These are phyloP conservation scores for Boulengeromyrus knoepffleri DNA, from an alignment of 2,113 vertebrate genomes.

Conservation along the genomic window DNA sequence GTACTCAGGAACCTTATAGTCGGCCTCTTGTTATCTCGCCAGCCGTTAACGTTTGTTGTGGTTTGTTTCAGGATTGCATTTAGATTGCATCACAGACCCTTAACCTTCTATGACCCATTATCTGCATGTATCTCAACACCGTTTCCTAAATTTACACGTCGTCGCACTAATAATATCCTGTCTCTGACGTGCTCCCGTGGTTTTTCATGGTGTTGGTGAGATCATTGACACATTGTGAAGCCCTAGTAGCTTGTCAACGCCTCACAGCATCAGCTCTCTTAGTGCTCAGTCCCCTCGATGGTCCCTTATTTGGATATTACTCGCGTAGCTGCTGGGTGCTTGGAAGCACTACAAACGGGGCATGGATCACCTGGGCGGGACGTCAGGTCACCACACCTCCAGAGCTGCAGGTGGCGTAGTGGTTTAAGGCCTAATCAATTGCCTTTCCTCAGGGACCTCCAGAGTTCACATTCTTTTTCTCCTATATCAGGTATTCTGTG, in stretches of 20 bases:
- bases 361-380: neutral
- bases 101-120: neutral
- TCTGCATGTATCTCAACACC: neutral
- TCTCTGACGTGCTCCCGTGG: neutral
- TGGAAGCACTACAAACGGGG: neutral
- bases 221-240: neutral
- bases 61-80: conserved; percentile 2
- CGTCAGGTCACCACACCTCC: neutral
- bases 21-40: neutral
- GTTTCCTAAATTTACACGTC: neutral
- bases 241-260: neutral
- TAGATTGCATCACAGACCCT: conserved; percentile 16
- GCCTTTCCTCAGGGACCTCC: neutral
- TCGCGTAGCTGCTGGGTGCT: neutral
- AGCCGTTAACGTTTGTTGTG: neutral
- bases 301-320: neutral
- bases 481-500: neutral
- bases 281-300: neutral
- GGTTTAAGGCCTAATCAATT: neutral
- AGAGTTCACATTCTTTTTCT: neutral
- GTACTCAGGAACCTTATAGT: neutral
- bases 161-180: neutral
- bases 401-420: neutral
- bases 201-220: neutral
- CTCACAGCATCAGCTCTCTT: neutral